A percentile compares a stretch with the other conserved stretches of the same genome.
Evolutionary conservation across 2,888 invertebrate genomes (phyloP).

Genomic region (Harpalus rufipes): DNA sequence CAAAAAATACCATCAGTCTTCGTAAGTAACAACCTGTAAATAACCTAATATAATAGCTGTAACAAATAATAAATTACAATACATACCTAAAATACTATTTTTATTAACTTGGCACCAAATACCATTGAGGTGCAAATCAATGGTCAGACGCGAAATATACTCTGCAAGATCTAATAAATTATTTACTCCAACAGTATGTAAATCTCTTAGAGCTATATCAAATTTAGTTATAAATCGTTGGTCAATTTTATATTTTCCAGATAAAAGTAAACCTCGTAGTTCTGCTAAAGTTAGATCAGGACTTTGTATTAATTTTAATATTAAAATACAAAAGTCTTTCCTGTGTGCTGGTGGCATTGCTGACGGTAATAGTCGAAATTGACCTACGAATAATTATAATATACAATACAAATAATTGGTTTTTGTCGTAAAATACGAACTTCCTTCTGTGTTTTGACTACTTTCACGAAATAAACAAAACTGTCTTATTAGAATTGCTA

Average conservation of each 20-base stretch:
- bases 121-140: conserved; percentile 61
- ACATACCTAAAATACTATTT: conserved; percentile 84
- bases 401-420: conserved; percentile 26
- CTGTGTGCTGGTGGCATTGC: conserved; percentile 81
- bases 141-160: conserved; percentile 61
- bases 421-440: conserved; percentile 20
- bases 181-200: conserved; percentile 80
- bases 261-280: conserved; percentile 82
- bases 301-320: conserved; percentile 89
- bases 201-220: conserved; percentile 80
- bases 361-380: conserved; percentile 76
- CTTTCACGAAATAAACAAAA: conserved; percentile 83
- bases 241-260: conserved; percentile 81
- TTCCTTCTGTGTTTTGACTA: conserved; percentile 73
- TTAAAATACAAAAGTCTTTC: conserved; percentile 89
- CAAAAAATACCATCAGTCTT: conserved; percentile 88
- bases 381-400: conserved; percentile 75
- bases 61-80: conserved; percentile 41
- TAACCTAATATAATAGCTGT: conserved; percentile 67
- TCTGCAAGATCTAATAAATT: conserved; percentile 70
- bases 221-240: conserved; percentile 81
- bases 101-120: conserved; percentile 78
- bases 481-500: conserved; percentile 87
- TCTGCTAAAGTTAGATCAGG: conserved; percentile 88
- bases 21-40: conserved; percentile 87